A percentile compares a stretch with the other conserved stretches of the same genome.
phyloP scores from a whole-genome alignment of 2,113 vertebrate species.

The Gulo gulo region DNA sequence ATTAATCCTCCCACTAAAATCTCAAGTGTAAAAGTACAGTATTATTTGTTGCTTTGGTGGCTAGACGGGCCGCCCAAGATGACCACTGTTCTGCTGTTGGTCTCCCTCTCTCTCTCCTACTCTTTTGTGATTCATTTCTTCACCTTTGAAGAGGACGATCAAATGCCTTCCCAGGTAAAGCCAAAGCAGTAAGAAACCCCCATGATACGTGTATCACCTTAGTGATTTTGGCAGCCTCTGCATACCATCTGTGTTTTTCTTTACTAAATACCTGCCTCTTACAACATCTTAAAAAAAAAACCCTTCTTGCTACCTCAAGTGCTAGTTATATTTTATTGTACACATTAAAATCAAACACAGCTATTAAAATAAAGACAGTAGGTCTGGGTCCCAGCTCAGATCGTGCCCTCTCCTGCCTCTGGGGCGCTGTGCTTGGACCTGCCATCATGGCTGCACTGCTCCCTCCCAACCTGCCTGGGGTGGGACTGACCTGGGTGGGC shows the following conservation, averaged over 20 bases:
- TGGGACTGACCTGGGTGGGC: background rate
- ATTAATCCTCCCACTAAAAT: background rate
- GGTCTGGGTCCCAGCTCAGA: background rate
- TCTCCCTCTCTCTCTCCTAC: background rate
- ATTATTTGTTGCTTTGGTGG: background rate
- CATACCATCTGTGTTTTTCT: conserved; percentile 27
- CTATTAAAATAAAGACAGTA: background rate
- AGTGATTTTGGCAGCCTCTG: background rate
- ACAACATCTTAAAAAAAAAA: background rate
- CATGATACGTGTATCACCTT: background rate
- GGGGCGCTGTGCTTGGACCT: background rate
- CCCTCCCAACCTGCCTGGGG: background rate
- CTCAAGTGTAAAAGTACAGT: background rate
- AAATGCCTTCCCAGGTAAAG: conserved; percentile 1
- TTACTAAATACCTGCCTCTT: conserved; percentile 1
- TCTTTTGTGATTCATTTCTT: conserved; percentile 39
- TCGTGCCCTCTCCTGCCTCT: background rate
- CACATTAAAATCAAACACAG: background rate
- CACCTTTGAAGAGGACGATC: background rate
- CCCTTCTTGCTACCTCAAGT: background rate
- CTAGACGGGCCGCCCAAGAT: background rate
- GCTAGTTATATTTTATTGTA: background rate
- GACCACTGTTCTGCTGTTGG: background rate
- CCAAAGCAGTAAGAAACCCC: background rate
- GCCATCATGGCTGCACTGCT: fast-evolving